These are phyloP conservation scores for Scatophagus argus DNA, from an alignment of 2,113 vertebrate genomes.

Conservation along the genomic window DNA sequence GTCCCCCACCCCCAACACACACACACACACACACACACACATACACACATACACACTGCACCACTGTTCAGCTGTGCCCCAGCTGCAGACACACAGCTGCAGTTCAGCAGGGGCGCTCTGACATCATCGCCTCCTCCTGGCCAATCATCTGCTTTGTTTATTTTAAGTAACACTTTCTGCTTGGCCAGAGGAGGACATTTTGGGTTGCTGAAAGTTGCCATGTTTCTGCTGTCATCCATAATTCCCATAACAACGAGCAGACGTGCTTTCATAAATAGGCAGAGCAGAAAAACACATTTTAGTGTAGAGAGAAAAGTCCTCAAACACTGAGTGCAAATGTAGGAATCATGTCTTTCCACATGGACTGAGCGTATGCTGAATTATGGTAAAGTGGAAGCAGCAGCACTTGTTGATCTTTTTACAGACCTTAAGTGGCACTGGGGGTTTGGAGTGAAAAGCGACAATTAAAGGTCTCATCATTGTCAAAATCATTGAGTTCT, in stretches of 20 bases:
- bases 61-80: conserved; percentile 52
- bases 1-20: background rate
- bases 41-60: no score
- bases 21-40: no score
- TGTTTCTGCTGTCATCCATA: background rate
- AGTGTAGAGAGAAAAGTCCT: background rate
- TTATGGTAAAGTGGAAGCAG: background rate
- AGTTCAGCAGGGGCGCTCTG: conserved; percentile 47
- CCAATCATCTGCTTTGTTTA: conserved; percentile 62
- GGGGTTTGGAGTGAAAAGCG: no score
- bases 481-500: background rate
- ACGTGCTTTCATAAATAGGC: background rate
- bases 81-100: conserved; percentile 58
- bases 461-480: background rate
- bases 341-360: background rate
- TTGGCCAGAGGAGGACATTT: conserved; percentile 16
- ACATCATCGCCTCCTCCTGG: conserved; percentile 57
- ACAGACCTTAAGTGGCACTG: background rate
- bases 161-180: conserved; percentile 49
- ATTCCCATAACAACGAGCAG: background rate
- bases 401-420: background rate
- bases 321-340: background rate
- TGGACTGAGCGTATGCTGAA: background rate
- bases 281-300: background rate
- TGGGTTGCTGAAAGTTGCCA: background rate